Base-by-base conservation (phyloP, 2,797 vertebrate genomes). In the Spinibarbus caldwelli region DNA sequence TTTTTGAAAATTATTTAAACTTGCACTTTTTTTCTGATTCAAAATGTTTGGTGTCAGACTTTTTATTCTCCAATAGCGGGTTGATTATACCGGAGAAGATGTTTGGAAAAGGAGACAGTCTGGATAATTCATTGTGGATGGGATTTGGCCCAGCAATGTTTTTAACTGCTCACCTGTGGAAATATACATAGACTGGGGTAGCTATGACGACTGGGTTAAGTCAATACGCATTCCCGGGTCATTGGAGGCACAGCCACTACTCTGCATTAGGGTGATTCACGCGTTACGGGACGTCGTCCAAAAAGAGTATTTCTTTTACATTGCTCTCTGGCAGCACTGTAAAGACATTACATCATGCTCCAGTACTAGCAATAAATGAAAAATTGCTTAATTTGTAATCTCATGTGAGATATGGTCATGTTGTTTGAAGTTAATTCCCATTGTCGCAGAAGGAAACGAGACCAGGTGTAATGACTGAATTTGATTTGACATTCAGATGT, bases 1-100 rank as follows among this genome's bases (percentile, higher is more conserved):
- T 93, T 93, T 92, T 88, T 87, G 79, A 83, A 94, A 94, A 94
- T 94, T 94, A 94, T 95, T 95, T 94, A 93, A 95, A 94, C 89
- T 93, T 90, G 89, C 86, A 49, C 89, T 94, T 93, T 93, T n/a
- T 93, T 62, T 41, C 88, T 29, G 80, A 89, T 67, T 85, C 73
- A 23, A 62, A 76, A 29, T 29, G 54, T 78, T 70, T 81, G 23
- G 49, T 78, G 67, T 71, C 57, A 76, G 76, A 52, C 12, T 80
- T 87, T 72, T 78, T 77, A 62, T 57, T 43, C 80, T 85, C 79
- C 36, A 62, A 76, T 29, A 75, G 79, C 87, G 83, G 54, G 79
- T 91, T 92, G 89, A 90, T 92, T 92, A 86, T 87, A 86, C 89
- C 87, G 41, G 88, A 90, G 84, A 86, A 87, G 87, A 90, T 94